Evolutionary conservation across 2,888 invertebrate species (phyloP).

Genomic region (Agrotis exclamationis): DNA sequence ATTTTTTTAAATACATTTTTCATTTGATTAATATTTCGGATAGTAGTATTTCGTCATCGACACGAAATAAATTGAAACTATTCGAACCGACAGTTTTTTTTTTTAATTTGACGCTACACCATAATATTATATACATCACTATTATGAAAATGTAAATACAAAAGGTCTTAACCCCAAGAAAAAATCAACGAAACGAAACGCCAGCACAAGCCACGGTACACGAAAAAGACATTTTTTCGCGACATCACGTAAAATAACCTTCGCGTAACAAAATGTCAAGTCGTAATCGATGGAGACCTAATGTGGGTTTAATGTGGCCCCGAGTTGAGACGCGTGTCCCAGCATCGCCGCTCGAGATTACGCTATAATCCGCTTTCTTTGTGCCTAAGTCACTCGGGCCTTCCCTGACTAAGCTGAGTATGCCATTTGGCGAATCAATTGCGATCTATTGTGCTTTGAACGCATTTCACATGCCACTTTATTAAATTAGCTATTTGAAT

Average conservation of each 20-base stretch:
- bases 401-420: slow-evolving; percentile 72
- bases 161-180: no score
- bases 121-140: no score
- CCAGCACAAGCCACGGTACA: slow-evolving; percentile 35
- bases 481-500: slow-evolving; percentile 36
- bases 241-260: slow-evolving; percentile 70
- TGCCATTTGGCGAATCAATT: slow-evolving; percentile 77
- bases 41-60: no score
- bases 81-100: no score
- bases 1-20: no score
- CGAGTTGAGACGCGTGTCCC: slow-evolving; percentile 82
- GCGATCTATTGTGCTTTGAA: slow-evolving; percentile 74
- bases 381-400: slow-evolving; percentile 81
- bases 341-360: slow-evolving; percentile 84
- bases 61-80: no score
- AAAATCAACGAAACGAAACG: slow-evolving; percentile 29
- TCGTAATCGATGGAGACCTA: slow-evolving; percentile 85
- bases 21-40: no score
- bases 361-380: slow-evolving; percentile 85
- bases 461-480: slow-evolving; percentile 56
- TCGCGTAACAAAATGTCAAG: slow-evolving; percentile 77
- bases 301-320: slow-evolving; percentile 86
- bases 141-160: no score
- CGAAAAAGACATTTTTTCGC: slow-evolving; percentile 56
- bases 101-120: not conserved